Percentiles rank a stretch among this genome's conserved stretches.
Conservation (phyloP, 2,888 invertebrate genomes). For the Athalia circularis region DNA sequence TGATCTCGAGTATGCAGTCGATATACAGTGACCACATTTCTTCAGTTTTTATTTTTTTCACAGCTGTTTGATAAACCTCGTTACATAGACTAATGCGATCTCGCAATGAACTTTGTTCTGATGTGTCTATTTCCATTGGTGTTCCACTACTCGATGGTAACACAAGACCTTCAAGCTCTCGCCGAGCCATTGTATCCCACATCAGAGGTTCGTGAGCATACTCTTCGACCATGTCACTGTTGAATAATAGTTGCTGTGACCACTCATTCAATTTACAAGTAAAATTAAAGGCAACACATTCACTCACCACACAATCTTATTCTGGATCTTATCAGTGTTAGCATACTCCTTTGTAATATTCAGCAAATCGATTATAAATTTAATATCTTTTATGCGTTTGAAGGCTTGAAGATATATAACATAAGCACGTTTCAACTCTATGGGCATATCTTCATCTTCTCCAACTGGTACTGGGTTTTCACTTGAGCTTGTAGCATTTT, state of each 20-base stretch:
- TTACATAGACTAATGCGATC: conserved; percentile 74
- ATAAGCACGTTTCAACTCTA: conserved; percentile 77
- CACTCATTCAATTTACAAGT: background rate
- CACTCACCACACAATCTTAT: conserved; percentile 73
- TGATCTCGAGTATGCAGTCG: conserved; percentile 77
- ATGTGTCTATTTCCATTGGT: conserved; percentile 59
- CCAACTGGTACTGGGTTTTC: conserved; percentile 27
- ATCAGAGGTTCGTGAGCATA: conserved; percentile 76
- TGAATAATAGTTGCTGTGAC: conserved; percentile 43
- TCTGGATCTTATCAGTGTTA: conserved; percentile 78
- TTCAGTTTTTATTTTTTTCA: conserved; percentile 74
- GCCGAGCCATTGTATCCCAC: conserved; percentile 79
- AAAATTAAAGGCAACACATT: background rate
- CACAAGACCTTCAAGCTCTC: conserved; percentile 76
- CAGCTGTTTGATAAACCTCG: conserved; percentile 75
- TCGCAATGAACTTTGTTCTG: conserved; percentile 67
- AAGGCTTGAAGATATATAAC: conserved; percentile 80
- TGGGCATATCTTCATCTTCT: conserved; percentile 53
- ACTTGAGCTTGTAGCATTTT: background rate
- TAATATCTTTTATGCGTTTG: conserved; percentile 77
- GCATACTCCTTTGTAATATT: conserved; percentile 78
- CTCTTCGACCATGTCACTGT: conserved; percentile 74
- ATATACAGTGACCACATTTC: conserved; percentile 78
- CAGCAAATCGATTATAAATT: conserved; percentile 79
- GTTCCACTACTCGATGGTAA: conserved; percentile 59